A percentile compares a stretch with the other conserved stretches of the same genome.
Conservation (phyloP, 2,888 invertebrate genomes). For the Barypeithes pellucidus region DNA sequence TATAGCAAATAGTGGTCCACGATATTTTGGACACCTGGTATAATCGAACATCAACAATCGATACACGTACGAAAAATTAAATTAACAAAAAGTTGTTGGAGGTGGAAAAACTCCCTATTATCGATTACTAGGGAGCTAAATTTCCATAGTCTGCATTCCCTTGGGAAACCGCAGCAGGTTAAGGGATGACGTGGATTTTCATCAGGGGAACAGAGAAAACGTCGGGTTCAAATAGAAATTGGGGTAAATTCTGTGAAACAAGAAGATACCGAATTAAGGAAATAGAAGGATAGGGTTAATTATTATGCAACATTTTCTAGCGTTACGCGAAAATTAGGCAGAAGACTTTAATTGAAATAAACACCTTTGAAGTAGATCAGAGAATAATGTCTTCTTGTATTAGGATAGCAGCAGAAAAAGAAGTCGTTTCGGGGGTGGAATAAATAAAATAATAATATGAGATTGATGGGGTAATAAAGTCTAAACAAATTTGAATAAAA, state of each 20-base stretch:
- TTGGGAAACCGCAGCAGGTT: constrained; percentile 26
- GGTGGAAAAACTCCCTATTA: neutral
- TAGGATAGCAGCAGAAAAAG: constrained; percentile 10
- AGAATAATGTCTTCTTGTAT: constrained; percentile 30
- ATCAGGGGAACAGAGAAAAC: neutral
- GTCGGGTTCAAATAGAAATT: neutral
- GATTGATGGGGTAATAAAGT: neutral
- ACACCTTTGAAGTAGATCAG: constrained; percentile 35
- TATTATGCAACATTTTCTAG: constrained; percentile 8
- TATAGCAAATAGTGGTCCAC: too few relatives aligned
- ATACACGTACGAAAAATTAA: too few relatives aligned
- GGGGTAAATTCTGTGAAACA: neutral
- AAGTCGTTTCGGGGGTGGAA: neutral
- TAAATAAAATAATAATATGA: constrained; percentile 16
- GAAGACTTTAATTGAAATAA: constrained; percentile 30
- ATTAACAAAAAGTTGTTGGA: too few relatives aligned
- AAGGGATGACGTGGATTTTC: constrained; percentile 26
- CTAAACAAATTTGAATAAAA: too few relatives aligned
- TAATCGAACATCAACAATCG: too few relatives aligned
- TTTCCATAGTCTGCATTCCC: constrained; percentile 19
- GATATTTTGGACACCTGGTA: too few relatives aligned
- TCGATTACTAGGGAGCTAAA: neutral
- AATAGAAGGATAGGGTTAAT: constrained; percentile 1
- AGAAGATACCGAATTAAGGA: constrained; percentile 14
- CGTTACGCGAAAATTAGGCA: constrained; percentile 15